Evolutionary conservation across 2,888 invertebrate genomes (phyloP).

Genomic region (Ctena decussata): DNA sequence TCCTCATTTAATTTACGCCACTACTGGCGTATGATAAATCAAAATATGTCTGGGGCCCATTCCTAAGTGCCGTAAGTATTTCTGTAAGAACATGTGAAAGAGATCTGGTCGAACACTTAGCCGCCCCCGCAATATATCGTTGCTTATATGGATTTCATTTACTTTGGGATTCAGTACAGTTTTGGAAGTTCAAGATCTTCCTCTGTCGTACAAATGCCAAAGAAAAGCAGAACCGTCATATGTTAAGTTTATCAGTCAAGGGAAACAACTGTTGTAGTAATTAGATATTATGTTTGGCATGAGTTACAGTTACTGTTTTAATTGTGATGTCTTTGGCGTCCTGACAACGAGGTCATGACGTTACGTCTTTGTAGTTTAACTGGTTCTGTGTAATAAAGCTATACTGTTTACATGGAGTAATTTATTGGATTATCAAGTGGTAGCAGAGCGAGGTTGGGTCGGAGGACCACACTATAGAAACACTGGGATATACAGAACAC

Average conservation of each 20-base stretch:
- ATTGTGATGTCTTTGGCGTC: slow-evolving; percentile 1
- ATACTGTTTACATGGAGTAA: slow-evolving; percentile 1
- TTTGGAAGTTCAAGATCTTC: too few species aligned
- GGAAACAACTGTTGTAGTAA: background rate
- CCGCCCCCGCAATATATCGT: too few species aligned
- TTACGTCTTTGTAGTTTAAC: background rate
- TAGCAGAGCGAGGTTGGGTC: slow-evolving; percentile 30
- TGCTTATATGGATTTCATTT: too few species aligned
- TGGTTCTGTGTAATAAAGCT: background rate
- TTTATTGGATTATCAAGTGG: slow-evolving; percentile 28
- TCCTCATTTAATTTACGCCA: too few species aligned
- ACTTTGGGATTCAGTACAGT: too few species aligned
- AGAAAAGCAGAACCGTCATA: too few species aligned
- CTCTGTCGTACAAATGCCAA: too few species aligned
- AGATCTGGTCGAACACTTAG: too few species aligned
- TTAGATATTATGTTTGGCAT: background rate
- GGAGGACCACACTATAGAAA: background rate
- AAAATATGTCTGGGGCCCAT: too few species aligned
- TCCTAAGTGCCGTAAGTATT: too few species aligned
- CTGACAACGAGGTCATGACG: background rate
- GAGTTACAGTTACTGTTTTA: slow-evolving; percentile 7
- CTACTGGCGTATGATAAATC: too few species aligned
- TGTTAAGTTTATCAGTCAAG: background rate
- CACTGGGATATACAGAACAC: background rate
- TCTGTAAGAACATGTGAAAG: too few species aligned